Evolutionary conservation across 2,797 vertebrate genomes (phyloP).

Genomic region (Sphaeramia orbicularis): DNA sequence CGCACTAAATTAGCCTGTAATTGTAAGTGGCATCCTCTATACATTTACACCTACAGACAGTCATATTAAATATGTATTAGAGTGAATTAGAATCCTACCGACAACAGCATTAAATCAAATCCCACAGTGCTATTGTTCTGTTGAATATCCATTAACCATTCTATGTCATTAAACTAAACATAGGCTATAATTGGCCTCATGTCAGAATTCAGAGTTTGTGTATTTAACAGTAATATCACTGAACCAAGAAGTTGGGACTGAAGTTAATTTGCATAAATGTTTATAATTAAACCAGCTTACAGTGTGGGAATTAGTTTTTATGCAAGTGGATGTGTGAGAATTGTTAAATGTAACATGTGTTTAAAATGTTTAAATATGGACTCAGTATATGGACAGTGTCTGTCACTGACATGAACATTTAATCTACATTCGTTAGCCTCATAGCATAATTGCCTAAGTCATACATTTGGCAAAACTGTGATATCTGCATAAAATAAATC

Average conservation of each 20-base stretch:
- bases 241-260: constrained; percentile 15
- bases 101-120: neutral
- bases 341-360: constrained; percentile 26
- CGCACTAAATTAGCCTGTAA: neutral
- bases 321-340: constrained; percentile 17
- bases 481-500: too few relatives aligned
- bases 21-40: neutral
- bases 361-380: constrained; percentile 23
- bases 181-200: neutral
- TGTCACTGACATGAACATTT: constrained; percentile 1
- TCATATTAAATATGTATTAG: neutral
- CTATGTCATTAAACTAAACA: constrained; percentile 12
- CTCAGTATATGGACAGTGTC: constrained; percentile 4
- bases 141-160: neutral
- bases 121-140: neutral
- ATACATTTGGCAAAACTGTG: too few relatives aligned
- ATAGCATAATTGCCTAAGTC: too few relatives aligned
- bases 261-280: constrained; percentile 41
- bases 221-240: constrained; percentile 10
- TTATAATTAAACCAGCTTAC: constrained; percentile 30
- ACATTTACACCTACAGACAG: neutral
- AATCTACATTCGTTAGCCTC: too few relatives aligned
- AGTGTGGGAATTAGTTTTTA: constrained; percentile 28
- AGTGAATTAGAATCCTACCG: neutral
- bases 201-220: neutral